Percentiles rank a stretch among this genome's conserved stretches.
phyloP scores from a whole-genome alignment of 2,113 vertebrate genomes.

The Nerophis ophidion region DNA sequence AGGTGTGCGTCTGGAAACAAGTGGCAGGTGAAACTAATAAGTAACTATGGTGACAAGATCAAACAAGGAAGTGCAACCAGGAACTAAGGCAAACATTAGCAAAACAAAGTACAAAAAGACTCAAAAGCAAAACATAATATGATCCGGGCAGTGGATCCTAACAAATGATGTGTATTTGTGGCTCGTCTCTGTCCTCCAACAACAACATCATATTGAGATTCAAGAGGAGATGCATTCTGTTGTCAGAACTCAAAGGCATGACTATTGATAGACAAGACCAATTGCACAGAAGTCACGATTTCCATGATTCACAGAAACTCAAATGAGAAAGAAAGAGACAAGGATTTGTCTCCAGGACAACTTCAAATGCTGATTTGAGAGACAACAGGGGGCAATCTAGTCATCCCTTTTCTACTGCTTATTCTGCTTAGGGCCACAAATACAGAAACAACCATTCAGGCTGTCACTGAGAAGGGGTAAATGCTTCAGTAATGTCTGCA shows the following conservation, averaged over 20 bases:
- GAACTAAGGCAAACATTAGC: too few species aligned
- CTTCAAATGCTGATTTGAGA: constrained; percentile 25
- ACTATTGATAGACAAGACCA: constrained; percentile 45
- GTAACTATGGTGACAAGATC: too few species aligned
- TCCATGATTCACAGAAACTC: not conserved
- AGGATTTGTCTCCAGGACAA: constrained; percentile 20
- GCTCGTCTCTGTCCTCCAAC: not conserved
- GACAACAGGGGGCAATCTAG: not conserved
- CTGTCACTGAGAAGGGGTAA: too few species aligned
- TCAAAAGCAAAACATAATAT: too few species aligned
- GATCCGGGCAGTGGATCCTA: too few species aligned
- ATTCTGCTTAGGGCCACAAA: not conserved
- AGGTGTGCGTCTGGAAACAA: too few species aligned
- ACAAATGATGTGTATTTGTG: not conserved
- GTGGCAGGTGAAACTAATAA: too few species aligned
- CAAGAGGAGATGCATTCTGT: constrained; percentile 31
- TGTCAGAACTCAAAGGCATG: constrained; percentile 31
- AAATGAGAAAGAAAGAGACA: constrained; percentile 32
- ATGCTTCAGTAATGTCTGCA: too few species aligned
- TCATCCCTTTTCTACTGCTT: constrained; percentile 7
- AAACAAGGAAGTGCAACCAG: too few species aligned
- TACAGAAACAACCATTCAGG: too few species aligned
- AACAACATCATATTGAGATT: constrained; percentile 34
- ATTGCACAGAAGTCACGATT: constrained; percentile 48
- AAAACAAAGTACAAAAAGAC: too few species aligned